Evolutionary conservation across 1,140 invertebrate species (phyloP), one percentile per base, ranked within the genome.

Genomic region (Lethocerus indicus): DNA sequence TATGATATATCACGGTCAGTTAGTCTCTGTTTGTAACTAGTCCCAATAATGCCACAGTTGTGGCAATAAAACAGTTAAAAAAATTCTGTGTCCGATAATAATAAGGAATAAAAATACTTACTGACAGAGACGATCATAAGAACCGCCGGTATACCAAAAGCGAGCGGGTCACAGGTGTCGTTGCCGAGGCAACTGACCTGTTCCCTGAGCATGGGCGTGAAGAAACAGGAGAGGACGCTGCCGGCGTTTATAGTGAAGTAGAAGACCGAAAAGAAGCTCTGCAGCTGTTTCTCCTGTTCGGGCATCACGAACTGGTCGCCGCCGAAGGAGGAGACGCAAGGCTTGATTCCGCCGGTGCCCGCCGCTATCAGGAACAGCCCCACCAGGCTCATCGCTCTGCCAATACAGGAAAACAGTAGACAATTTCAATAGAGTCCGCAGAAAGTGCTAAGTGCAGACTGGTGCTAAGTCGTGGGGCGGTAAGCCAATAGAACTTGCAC

Each of bases 311-410:
- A 94, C 68, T 98, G 95, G 67, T 98, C 94, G 0, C 90, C 95
- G 18, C 95, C 95, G 64, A 98, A 98, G 0, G 94, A 86, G 0
- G 88, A 78, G 0, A 98, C 93, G 62, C 92, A 97, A 1, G 95
- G 92, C 62, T 98, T 98, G 58, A 99, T 98, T 2, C 94, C 90
- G 7, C 92, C 95, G 0, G 89, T 91, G 1, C 91, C 90, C 13
- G 92, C 48, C 2, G 88, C 88, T 54, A 95, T 89, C 14, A 93
- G 65, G 0, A 79, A 56, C 49, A 94, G 65, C 0, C 88, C 89
- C n/a, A 87, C 7, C 6, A 90, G 71, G 2, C 83, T 79, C 27
- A 87, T 73, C 51, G 65, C 68, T 56, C 80, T 84, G 68, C 24
- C n/a, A 43, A 32, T 18, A 26, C 26, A 1, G 23, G 14, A 20